Evolutionary conservation across 92 coral and sea anemone genomes (phyloP).

Genomic region (Parazoanthus darwini): DNA sequence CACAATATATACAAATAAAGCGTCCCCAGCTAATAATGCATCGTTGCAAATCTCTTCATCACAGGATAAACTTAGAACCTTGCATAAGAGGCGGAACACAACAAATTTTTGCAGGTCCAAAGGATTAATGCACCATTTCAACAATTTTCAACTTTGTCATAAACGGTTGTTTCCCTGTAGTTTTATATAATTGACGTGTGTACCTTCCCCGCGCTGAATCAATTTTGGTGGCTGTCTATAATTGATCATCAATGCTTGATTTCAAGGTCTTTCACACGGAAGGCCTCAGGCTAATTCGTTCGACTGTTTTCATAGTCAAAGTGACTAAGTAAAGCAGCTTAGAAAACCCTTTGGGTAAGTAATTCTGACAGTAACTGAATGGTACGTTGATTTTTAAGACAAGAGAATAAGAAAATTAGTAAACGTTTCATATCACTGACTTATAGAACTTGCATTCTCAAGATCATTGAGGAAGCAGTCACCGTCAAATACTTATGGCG

Average conservation of each 20-base stretch:
- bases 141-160: background rate
- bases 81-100: conserved; percentile 16
- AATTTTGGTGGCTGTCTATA: background rate
- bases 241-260: background rate
- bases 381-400: background rate
- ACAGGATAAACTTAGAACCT: conserved; percentile 1
- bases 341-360: background rate
- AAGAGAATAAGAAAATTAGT: background rate
- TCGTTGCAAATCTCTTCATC: conserved; percentile 2
- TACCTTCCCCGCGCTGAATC: background rate
- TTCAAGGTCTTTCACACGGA: background rate
- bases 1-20: too few species aligned
- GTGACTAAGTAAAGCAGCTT: background rate
- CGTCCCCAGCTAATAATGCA: too few species aligned
- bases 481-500: background rate
- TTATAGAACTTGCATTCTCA: conserved; percentile 4
- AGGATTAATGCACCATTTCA: too few species aligned
- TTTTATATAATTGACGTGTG: background rate
- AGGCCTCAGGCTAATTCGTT: background rate
- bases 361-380: background rate
- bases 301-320: too few species aligned
- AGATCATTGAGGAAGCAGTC: too few species aligned
- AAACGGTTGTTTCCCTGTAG: background rate
- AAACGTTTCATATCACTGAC: conserved; percentile 17
- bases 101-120: background rate